phyloP scores from a whole-genome alignment of 2,797 vertebrate genomes.

The Cossypha heuglini region DNA sequence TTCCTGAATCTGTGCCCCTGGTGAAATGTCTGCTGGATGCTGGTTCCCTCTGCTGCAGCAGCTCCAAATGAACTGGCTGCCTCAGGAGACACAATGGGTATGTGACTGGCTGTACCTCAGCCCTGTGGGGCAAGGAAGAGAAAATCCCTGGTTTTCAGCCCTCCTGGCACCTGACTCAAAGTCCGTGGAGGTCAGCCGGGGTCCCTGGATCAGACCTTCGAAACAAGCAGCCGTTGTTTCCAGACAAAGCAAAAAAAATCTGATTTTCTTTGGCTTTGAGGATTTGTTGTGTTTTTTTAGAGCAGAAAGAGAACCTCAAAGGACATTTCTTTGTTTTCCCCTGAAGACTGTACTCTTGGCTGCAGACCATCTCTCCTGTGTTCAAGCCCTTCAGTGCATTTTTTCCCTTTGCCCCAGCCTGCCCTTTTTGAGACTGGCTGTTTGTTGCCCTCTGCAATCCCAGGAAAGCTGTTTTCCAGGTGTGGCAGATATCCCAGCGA shows the following conservation, averaged over 20 bases:
- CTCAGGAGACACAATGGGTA: background rate
- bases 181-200: background rate
- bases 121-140: background rate
- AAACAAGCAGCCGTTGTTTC: constrained; percentile 25
- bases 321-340: constrained; percentile 20
- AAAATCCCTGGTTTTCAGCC: constrained; percentile 12
- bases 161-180: constrained; percentile 26
- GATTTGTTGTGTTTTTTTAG: background rate
- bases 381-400: background rate
- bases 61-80: background rate
- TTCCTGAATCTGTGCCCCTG: constrained; percentile 57
- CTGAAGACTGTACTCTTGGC: constrained; percentile 32
- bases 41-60: background rate
- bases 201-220: background rate
- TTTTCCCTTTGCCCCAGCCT: background rate
- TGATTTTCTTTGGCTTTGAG: constrained; percentile 51
- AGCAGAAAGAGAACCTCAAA: constrained; percentile 17
- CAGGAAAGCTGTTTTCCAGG: constrained; percentile 25
- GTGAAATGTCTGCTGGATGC: constrained; percentile 57
- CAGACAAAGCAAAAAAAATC: constrained; percentile 37
- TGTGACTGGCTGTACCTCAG: background rate
- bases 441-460: constrained; percentile 54
- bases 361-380: background rate
- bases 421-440: constrained; percentile 31
- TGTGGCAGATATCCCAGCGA: constrained; percentile 41